Conservation (phyloP, 2,797 vertebrate species). For the Saguinus oedipus region DNA sequence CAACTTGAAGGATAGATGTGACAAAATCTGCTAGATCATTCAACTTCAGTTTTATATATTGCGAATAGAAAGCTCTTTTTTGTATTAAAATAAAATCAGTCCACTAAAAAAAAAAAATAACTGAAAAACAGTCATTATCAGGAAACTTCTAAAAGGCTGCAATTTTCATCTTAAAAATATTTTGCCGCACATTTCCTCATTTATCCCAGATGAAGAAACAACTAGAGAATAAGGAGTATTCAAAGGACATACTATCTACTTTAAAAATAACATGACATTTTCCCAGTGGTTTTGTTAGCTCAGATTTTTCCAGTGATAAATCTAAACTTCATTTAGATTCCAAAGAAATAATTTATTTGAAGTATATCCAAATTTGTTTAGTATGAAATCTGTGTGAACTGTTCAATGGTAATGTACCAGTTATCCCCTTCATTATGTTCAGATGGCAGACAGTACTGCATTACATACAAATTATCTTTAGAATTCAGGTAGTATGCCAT, state of each 20-base stretch:
- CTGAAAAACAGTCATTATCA: background rate
- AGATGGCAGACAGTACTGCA: background rate
- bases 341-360: constrained; percentile 8
- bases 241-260: background rate
- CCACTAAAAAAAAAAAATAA: background rate
- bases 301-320: background rate
- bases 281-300: background rate
- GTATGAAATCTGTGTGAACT: background rate
- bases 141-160: background rate
- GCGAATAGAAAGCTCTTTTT: background rate
- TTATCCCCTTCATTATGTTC: background rate
- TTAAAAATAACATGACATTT: constrained; percentile 10
- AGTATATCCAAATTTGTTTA: constrained; percentile 3
- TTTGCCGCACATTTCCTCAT: background rate
- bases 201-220: background rate
- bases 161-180: constrained; percentile 43
- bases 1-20: background rate
- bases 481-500: constrained; percentile 5
- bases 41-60: background rate
- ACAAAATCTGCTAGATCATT: background rate
- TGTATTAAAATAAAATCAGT: background rate
- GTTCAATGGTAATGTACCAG: background rate
- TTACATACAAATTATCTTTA: background rate
- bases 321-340: constrained; percentile 40
- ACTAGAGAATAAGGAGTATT: background rate